Evolutionary conservation across 2,797 vertebrate species (phyloP).

Genomic region (Caiman crocodilus): DNA sequence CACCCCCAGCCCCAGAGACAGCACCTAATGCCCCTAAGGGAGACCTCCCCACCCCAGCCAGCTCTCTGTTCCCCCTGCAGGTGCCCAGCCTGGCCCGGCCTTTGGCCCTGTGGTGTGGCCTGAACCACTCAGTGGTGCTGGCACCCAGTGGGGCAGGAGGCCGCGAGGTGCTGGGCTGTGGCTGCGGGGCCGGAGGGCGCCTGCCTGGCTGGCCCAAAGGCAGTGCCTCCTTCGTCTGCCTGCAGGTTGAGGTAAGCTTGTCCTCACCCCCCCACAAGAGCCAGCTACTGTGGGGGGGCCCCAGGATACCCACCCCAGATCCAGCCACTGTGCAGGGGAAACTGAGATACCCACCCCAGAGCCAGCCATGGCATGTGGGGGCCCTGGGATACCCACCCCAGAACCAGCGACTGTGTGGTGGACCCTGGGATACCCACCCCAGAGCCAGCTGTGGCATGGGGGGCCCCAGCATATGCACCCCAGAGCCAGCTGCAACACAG

Average conservation of each 20-base stretch:
- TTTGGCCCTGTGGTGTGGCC: constrained; percentile 78
- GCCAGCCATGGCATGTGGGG: background rate
- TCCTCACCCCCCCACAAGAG: background rate
- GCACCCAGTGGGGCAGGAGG: constrained; percentile 62
- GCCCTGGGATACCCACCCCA: background rate
- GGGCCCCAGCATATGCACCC: too few relatives aligned
- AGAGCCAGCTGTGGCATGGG: too few relatives aligned
- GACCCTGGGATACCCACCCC: too few relatives aligned
- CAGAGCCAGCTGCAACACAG: too few relatives aligned
- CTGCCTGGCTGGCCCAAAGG: constrained; percentile 79
- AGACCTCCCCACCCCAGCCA: background rate
- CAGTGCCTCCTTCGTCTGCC: constrained; percentile 78
- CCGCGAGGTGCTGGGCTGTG: constrained; percentile 79
- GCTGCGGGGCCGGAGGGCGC: constrained; percentile 78
- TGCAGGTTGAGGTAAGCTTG: constrained; percentile 74
- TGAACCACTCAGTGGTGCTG: constrained; percentile 81
- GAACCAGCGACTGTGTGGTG: too few relatives aligned
- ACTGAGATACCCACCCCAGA: too few relatives aligned
- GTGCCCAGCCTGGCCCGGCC: constrained; percentile 72
- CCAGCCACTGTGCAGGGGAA: too few relatives aligned
- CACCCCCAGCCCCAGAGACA: constrained; percentile 77
- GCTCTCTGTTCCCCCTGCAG: constrained; percentile 31
- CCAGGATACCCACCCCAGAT: too few relatives aligned
- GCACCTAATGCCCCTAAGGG: too few relatives aligned
- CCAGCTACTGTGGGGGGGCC: background rate